Conservation (phyloP, 1,140 invertebrate genomes). For the Macrobrachium rosenbergii region DNA sequence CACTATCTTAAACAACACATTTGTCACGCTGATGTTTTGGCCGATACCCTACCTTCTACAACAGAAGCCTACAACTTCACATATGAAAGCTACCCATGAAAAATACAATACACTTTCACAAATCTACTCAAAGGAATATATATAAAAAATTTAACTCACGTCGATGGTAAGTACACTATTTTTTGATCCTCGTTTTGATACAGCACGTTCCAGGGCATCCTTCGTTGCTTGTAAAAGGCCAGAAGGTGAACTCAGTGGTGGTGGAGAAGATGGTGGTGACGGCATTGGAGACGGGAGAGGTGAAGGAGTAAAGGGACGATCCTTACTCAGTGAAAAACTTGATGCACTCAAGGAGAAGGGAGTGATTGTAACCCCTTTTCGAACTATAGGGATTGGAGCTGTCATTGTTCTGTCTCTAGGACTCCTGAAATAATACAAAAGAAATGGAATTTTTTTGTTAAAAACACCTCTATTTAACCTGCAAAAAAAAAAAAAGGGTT, state of each 20-base stretch:
- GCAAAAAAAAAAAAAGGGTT: too few species aligned
- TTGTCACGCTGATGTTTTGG: too few species aligned
- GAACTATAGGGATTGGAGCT: slow-evolving; percentile 48
- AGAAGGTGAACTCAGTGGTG: slow-evolving; percentile 45
- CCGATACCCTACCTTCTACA: too few species aligned
- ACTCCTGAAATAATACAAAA: too few species aligned
- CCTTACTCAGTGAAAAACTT: slow-evolving; percentile 16
- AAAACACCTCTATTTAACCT: too few species aligned
- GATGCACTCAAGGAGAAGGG: slow-evolving; percentile 34
- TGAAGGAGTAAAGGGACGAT: slow-evolving; percentile 38
- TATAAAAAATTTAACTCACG: slow-evolving; percentile 53
- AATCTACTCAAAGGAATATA: background rate
- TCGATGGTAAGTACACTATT: slow-evolving; percentile 59
- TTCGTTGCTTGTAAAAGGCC: slow-evolving; percentile 59
- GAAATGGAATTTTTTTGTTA: too few species aligned
- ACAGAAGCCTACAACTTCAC: too few species aligned
- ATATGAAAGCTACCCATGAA: too few species aligned
- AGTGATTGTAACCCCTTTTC: slow-evolving; percentile 27
- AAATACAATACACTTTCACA: background rate
- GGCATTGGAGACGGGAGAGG: slow-evolving; percentile 48
- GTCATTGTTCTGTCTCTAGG: background rate
- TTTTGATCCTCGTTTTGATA: slow-evolving; percentile 55
- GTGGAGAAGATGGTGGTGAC: slow-evolving; percentile 61
- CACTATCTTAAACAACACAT: too few species aligned
- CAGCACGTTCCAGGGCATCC: slow-evolving; percentile 52